A percentile compares a stretch with the other conserved stretches of the same genome.
Conservation (phyloP, 2,888 invertebrate genomes). For the Loripinus fragilis region DNA sequence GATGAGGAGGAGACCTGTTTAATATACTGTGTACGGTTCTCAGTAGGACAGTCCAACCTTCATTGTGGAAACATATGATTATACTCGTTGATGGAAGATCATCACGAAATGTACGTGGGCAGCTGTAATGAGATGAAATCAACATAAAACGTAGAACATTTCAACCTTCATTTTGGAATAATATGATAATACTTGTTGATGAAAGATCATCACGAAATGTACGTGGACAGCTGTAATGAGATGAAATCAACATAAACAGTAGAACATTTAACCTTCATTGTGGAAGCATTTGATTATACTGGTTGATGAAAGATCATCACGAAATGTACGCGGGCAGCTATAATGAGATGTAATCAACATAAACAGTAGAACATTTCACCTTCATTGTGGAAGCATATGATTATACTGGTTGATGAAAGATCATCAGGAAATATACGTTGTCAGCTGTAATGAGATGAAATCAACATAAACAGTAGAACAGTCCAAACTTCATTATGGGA, state of each 20-base stretch:
- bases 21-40: slow-evolving; percentile 95
- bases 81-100: slow-evolving; percentile 92
- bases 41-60: too few relatives aligned
- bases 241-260: too few relatives aligned
- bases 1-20: slow-evolving; percentile 88
- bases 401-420: slow-evolving; percentile 91
- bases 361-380: slow-evolving; percentile 94
- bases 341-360: too few relatives aligned
- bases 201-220: slow-evolving; percentile 86
- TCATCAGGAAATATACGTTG: slow-evolving; percentile 67
- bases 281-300: slow-evolving; percentile 97
- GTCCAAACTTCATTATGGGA: slow-evolving; percentile 98
- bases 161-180: slow-evolving; percentile 98
- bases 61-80: slow-evolving; percentile 97
- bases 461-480: too few relatives aligned
- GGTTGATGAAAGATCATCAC: slow-evolving; percentile 88
- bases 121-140: slow-evolving; percentile 46
- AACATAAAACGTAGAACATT: slow-evolving; percentile 93
- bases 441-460: slow-evolving; percentile 47
- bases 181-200: slow-evolving; percentile 93
- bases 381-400: slow-evolving; percentile 98
- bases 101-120: slow-evolving; percentile 22
- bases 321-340: slow-evolving; percentile 42
- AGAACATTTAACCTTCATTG: slow-evolving; percentile 96
- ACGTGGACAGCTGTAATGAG: slow-evolving; percentile 43